These are phyloP conservation scores for Isoperla grammatica DNA, from an alignment of 2,888 invertebrate genomes.

Conservation along the genomic window DNA sequence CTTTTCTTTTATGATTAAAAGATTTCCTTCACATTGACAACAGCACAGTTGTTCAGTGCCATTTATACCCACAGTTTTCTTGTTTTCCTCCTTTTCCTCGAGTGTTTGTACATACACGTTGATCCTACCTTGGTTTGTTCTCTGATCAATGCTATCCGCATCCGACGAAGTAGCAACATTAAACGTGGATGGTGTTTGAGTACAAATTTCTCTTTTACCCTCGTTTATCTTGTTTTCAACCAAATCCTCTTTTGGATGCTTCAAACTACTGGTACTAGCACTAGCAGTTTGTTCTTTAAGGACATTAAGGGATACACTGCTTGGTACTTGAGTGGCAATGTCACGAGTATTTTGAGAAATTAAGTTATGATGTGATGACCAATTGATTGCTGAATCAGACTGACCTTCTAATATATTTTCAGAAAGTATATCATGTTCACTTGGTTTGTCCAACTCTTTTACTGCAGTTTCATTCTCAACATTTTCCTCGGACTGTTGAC, in stretches of 20 bases:
- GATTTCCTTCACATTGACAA: conserved; percentile 2
- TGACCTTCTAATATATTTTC: not conserved
- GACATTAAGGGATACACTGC: not conserved
- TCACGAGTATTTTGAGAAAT: not conserved
- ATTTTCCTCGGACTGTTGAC: not conserved
- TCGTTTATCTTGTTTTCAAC: no score
- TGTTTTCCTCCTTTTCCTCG: not conserved
- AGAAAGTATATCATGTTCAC: no score
- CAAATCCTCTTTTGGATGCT: no score
- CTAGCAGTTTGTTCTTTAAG: not conserved
- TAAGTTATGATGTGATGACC: not conserved
- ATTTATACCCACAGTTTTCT: not conserved
- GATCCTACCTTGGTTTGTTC: not conserved
- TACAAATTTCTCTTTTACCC: no score
- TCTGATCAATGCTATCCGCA: not conserved
- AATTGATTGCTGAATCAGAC: not conserved
- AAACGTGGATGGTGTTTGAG: no score
- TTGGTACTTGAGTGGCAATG: not conserved
- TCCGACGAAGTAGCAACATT: not conserved
- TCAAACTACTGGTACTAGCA: no score
- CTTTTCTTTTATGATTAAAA: not conserved
- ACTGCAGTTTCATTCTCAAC: not conserved
- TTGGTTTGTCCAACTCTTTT: not conserved
- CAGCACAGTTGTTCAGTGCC: not conserved
- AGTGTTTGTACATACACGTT: not conserved